Percentiles rank a stretch among this genome's conserved stretches.
These are phyloP conservation scores for Palloptera scutellata DNA, from an alignment of 2,888 invertebrate species.

Conservation along the genomic window DNA sequence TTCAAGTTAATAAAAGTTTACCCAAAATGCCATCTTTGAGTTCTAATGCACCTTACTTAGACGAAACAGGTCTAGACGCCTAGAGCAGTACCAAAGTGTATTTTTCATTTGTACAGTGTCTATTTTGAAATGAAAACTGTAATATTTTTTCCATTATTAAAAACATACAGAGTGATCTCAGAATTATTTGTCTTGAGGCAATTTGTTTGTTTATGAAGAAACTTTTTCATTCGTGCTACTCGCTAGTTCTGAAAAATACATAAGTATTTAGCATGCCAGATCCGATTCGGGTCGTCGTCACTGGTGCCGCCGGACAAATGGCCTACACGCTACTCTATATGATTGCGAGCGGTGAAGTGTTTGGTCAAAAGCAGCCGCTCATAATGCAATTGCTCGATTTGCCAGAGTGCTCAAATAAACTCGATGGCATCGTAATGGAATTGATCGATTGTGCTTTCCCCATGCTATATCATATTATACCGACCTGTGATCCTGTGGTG, in stretches of 20 bases:
- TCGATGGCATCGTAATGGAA: conserved; percentile 96
- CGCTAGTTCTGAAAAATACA: too few relatives aligned
- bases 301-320: conserved; percentile 98
- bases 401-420: conserved; percentile 87
- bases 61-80: too few relatives aligned
- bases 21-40: too few relatives aligned
- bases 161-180: too few relatives aligned
- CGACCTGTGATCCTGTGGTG: conserved; percentile 84
- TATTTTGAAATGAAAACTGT: too few relatives aligned
- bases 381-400: conserved; percentile 90
- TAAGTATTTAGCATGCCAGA: conserved; percentile 64
- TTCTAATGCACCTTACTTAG: too few relatives aligned
- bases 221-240: neutral
- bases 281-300: conserved; percentile 90
- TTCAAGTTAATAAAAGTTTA: too few relatives aligned
- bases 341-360: conserved; percentile 91
- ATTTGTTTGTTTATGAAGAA: too few relatives aligned
- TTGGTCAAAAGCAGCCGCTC: conserved; percentile 84
- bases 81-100: too few relatives aligned
- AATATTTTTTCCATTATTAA: too few relatives aligned
- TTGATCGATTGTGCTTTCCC: conserved; percentile 92
- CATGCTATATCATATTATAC: conserved; percentile 79
- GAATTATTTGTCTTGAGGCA: too few relatives aligned
- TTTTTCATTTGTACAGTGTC: too few relatives aligned
- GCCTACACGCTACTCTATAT: conserved; percentile 93